Conservation (phyloP, 2,888 invertebrate genomes). For the Cataglyphis altisquamis region DNA sequence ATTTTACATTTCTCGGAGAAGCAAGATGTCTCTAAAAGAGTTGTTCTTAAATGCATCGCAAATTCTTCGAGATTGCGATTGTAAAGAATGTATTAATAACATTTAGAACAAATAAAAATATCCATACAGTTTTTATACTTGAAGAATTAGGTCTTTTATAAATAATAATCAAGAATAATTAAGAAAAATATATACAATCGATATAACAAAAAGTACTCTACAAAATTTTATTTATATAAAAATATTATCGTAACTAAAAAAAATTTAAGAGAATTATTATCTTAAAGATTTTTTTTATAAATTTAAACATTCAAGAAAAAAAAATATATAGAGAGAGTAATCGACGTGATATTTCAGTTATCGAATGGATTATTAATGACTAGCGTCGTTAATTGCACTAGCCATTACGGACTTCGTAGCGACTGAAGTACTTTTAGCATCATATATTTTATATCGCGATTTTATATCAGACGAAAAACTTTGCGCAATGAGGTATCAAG, state of each 20-base stretch:
- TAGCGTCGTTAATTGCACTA: neutral
- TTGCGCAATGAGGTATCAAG: constrained; percentile 37
- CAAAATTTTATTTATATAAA: neutral
- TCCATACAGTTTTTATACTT: neutral
- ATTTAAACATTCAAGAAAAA: constrained; percentile 41
- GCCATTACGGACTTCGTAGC: neutral
- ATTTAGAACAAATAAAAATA: neutral
- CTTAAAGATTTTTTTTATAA: constrained; percentile 11
- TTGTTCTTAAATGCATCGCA: neutral
- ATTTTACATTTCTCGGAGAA: constrained; percentile 65
- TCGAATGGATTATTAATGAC: constrained; percentile 61
- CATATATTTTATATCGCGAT: neutral
- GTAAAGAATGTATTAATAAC: neutral
- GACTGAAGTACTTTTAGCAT: neutral
- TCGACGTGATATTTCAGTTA: neutral
- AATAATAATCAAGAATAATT: neutral
- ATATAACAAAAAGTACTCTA: neutral
- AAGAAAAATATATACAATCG: neutral
- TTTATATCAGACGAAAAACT: constrained; percentile 29
- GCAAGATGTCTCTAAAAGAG: neutral
- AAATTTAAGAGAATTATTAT: neutral
- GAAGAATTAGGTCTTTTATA: neutral
- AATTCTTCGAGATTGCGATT: neutral
- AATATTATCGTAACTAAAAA: neutral
- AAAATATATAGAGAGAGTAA: no score